Conservation (phyloP, 2,888 invertebrate genomes). For the Gymnoscelis rufifasciata region DNA sequence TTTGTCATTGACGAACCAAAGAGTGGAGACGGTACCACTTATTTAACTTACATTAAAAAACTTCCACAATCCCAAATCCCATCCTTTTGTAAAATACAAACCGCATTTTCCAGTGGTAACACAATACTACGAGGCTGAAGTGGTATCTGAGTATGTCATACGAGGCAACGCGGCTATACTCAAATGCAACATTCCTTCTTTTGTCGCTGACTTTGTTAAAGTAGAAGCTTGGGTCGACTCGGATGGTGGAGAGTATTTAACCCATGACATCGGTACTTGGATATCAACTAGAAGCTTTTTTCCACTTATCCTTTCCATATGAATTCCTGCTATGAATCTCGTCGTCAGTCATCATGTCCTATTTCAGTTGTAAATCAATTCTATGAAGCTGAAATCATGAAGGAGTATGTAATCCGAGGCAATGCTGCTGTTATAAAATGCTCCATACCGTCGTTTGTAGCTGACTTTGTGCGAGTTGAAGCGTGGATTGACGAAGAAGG, state of each 20-base stretch:
- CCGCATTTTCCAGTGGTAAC: constrained; percentile 84
- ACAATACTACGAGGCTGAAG: constrained; percentile 93
- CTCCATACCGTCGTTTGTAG: constrained; percentile 93
- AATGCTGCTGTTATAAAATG: constrained; percentile 93
- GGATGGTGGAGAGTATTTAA: constrained; percentile 84
- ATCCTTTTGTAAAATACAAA: constrained; percentile 20
- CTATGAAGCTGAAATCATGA: constrained; percentile 92
- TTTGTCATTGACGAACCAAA: constrained; percentile 54
- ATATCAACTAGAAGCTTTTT: constrained; percentile 26
- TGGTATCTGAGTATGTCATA: constrained; percentile 93
- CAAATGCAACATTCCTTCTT: constrained; percentile 93
- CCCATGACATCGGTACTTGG: constrained; percentile 84
- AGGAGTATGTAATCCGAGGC: constrained; percentile 93
- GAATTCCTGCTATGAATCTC: constrained; percentile 13
- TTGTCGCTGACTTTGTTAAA: constrained; percentile 93
- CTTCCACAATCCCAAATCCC: constrained; percentile 19
- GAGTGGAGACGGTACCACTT: constrained; percentile 57
- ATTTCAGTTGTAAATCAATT: constrained; percentile 87
- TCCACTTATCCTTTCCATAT: constrained; percentile 21
- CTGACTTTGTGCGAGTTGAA: constrained; percentile 94
- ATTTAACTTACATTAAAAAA: constrained; percentile 15
- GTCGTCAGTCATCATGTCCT: constrained; percentile 24
- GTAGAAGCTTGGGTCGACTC: constrained; percentile 89
- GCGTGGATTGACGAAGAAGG: constrained; percentile 86
- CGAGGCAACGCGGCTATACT: constrained; percentile 91